These are phyloP conservation scores for Mus spretus DNA, from an alignment of 2,797 vertebrate genomes.

Conservation along the genomic window DNA sequence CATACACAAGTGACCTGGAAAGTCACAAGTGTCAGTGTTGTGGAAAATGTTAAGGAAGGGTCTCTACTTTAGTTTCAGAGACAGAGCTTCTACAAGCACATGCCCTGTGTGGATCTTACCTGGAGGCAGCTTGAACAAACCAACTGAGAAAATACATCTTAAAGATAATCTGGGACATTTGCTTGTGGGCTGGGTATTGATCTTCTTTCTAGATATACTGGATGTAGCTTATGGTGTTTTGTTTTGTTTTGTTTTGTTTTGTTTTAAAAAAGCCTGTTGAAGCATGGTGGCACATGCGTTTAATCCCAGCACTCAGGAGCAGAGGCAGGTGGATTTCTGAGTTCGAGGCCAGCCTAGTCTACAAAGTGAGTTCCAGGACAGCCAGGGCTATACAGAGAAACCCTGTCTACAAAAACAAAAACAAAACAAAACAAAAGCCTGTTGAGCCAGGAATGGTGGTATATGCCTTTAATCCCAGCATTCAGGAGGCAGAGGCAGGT, in stretches of 20 bases:
- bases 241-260: too few relatives aligned
- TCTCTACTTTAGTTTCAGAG: not conserved
- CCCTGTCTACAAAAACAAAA: not conserved
- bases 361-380: not conserved
- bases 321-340: not conserved
- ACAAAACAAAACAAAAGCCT: too few relatives aligned
- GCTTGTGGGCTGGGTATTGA: not conserved
- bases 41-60: constrained; percentile 50
- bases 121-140: not conserved
- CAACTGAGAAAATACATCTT: constrained; percentile 22
- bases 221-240: not conserved
- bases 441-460: too few relatives aligned
- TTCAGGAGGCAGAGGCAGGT: too few relatives aligned
- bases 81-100: not conserved
- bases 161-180: not conserved
- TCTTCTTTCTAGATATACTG: not conserved
- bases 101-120: not conserved
- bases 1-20: not conserved
- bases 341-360: not conserved
- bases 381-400: not conserved
- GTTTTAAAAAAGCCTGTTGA: not conserved
- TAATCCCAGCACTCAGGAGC: not conserved
- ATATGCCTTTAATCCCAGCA: too few relatives aligned
- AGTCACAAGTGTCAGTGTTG: not conserved
- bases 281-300: too few relatives aligned